Evolutionary conservation across 2,888 invertebrate genomes (phyloP), one percentile per base, ranked within the genome.

Genomic region (Bombyx huttoni): DNA sequence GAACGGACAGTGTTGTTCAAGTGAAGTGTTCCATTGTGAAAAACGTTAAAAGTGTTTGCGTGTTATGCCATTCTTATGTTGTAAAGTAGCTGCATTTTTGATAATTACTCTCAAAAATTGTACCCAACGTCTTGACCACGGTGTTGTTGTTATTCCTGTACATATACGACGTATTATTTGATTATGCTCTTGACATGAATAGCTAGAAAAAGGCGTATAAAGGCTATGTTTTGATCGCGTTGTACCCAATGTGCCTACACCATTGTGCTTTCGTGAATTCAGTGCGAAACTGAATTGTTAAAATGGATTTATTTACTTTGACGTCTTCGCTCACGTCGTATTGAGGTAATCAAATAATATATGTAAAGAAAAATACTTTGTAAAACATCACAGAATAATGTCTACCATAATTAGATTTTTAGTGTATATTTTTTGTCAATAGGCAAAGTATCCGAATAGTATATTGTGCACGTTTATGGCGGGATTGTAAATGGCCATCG

Each of bases 11-110:
- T 72, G 63, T 71, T 66, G 81, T 64, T 69, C 65, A 64, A 76
- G 86, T 89, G 87, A 77, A 82, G 85, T 86, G 85, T 81, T 82
- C 81, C 79, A 81, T 79, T 81, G 89, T 89, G 89, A 85, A 83
- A 81, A 81, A 84, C 72, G 67, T 68, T 73, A 78, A 74, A 81
- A 84, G 86, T 87, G 87, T 86, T 78, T 87, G 87, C 89, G 89
- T 88, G 89, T 89, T 89, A 88, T 89, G 88, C 87, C 89, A 86
- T 89, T 82, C 75, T 81, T 73, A 77, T 82, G 80, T 76, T 65
- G 70, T 70, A 78, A 76, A 78, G 74, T 76, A 76, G 76, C 80
- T 85, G 86, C 81, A 83, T 84, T 88, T 86, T 80, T 80, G 77
- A 74, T 75, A 79, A 81, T 78, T 83, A 73, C 72, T 62, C 63